These are phyloP conservation scores for Noctilio leporinus DNA, from an alignment of 2,113 vertebrate genomes.

Conservation along the genomic window DNA sequence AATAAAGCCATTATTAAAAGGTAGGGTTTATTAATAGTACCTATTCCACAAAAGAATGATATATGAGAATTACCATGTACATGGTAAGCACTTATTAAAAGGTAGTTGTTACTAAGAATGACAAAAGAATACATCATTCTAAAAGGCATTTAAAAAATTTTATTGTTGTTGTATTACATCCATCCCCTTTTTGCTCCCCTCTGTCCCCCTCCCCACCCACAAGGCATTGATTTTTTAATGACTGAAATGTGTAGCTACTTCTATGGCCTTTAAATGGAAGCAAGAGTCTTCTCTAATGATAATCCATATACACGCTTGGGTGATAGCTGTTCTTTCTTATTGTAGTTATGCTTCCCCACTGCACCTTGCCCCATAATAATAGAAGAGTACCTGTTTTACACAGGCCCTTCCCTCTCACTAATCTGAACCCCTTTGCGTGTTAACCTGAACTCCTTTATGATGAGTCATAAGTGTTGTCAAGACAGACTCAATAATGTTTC, in stretches of 20 bases:
- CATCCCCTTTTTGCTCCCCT: too few species aligned
- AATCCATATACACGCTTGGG: not conserved
- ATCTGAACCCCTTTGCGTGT: not conserved
- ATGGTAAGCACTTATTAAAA: not conserved
- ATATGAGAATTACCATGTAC: not conserved
- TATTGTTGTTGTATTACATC: too few species aligned
- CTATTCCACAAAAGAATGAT: not conserved
- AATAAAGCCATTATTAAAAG: not conserved
- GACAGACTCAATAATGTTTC: not conserved
- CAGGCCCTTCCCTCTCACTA: not conserved
- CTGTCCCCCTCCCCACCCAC: too few species aligned
- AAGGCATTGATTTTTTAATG: not conserved
- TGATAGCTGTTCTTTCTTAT: not conserved
- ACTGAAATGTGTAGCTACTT: not conserved
- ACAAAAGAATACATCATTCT: not conserved
- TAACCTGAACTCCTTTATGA: not conserved
- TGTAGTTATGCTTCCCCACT: not conserved
- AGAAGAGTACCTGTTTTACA: not conserved
- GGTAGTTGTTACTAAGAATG: not conserved
- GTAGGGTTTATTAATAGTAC: not conserved
- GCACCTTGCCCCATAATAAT: not conserved
- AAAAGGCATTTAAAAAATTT: too few species aligned
- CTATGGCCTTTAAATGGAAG: not conserved
- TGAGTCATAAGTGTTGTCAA: not conserved
- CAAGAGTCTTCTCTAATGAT: not conserved